Evolutionary conservation across 2,797 vertebrate species (phyloP), one percentile per base, ranked within the genome.

Genomic region (Schizopygopsis pylzovi): DNA sequence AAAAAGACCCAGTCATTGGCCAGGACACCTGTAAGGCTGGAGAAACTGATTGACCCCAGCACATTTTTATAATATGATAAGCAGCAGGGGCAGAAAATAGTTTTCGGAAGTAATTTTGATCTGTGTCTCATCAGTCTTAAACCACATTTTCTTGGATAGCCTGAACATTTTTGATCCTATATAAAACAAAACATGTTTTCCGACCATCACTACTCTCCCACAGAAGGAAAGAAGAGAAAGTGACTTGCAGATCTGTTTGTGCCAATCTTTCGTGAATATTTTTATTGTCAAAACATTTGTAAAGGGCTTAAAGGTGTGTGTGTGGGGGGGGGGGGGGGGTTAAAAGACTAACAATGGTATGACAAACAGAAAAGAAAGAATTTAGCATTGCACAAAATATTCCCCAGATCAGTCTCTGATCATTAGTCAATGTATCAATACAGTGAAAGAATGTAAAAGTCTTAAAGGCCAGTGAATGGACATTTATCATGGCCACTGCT

Each of bases 271-370:
- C 47, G 10, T 33, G 75, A 89, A 85, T 82, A 81, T 84, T 85
- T 88, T 86, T 84, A 82, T 94, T 91, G 93, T 93, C 90, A 93
- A 94, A 94, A 94, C 93, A 94, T 94, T 94, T 94, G 94, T 93
- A 90, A 91, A 93, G 91, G 90, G 93, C 94, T 95, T 93, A 93
- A 95, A 94, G 85, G 41, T 16, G 33, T 33, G 33, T 33, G 33
- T 2, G 33, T 2, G 76, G 16, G 77, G 56, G 68, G 41, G 25
- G 45, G 45, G 77, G 63, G 65, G 37, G n/a, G 67, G 25, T 43
- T 61, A 63, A 86, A 81, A 82, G 82, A 77, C 25, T 72, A 12
- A 68, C 82, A 82, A 33, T 22, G 25, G 33, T 70, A 76, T 70
- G 52, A 82, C 70, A 56, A 81, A 84, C 33, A 76, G 61, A 79